Base-by-base conservation (phyloP, 2,797 vertebrate species). In the Lacerta agilis region DNA sequence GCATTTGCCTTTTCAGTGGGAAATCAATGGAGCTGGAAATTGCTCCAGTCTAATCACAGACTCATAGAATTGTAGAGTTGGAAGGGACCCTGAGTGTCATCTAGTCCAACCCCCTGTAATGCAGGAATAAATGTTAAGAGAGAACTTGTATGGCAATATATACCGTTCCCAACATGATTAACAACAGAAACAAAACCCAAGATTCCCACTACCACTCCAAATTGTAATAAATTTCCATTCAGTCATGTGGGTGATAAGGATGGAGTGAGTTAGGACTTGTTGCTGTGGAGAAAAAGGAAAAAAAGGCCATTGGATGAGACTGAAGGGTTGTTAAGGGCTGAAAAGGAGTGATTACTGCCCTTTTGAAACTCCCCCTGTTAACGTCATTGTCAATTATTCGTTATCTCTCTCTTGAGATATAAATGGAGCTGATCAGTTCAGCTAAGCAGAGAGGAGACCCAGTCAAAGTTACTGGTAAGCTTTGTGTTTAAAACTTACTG, bases 301-400 rank as follows among this genome's bases (percentile, higher is more conserved):
- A 93, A 67, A 92, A 41, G 38, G 38, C 38, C 83, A 79, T 86
- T 77, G 83, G 85, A 91, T 86, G 75, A 93, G 92, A 90, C 92
- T 95, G 90, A 94, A 95, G 92, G 91, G 90, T 93, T 93, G 91
- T 94, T 67, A 49, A 78, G 89, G 88, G 91, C 94, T 92, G 93
- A 96, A 96, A 95, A 92, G 90, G 93, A 93, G 92, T 95, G 93
- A 93, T 96, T 96, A 94, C 91, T 90, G 89, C 38, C 93, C 95
- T 95, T 96, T 96, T 91, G 94, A 92, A 95, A 90, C 85, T 93
- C 38, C 38, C 38, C 84, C 88, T 94, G 92, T 94, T 94, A 90
- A 95, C 93, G 91, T 97, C 97, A 97, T 5, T 94, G 93, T 94
- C 95, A 90, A 66, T 55, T 8, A 55, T 94, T 92, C 90, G 86